Percentiles rank a stretch among this genome's conserved stretches.
Evolutionary conservation across 2,113 vertebrate species (phyloP).

Genomic region (Phalacrocorax carbo): DNA sequence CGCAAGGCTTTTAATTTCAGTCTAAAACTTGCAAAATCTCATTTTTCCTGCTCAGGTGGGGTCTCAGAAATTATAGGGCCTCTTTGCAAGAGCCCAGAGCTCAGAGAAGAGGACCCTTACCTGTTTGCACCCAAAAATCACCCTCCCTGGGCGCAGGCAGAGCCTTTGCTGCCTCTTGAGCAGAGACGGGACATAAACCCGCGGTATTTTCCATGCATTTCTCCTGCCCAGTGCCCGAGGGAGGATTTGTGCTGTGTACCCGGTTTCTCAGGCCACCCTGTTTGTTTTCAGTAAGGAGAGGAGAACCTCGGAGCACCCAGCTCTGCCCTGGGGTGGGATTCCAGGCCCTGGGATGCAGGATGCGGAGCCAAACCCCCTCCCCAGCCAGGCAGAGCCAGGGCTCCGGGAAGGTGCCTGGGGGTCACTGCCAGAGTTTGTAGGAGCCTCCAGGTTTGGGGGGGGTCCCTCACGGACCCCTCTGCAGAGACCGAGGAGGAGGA

Average conservation of each 20-base stretch:
- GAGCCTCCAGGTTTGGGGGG: neutral
- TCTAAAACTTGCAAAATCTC: neutral
- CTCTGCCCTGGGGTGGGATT: neutral
- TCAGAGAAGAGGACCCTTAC: neutral
- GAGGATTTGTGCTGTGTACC: neutral
- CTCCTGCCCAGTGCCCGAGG: neutral
- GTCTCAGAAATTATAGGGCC: neutral
- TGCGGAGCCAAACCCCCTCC: neutral
- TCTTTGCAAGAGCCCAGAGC: neutral
- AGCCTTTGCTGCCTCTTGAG: neutral
- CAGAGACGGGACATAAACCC: neutral
- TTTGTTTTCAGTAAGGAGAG: neutral
- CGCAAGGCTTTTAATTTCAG: neutral
- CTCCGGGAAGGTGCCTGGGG: rapidly evolving
- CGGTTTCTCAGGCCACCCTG: neutral
- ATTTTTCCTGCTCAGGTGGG: neutral
- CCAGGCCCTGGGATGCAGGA: neutral
- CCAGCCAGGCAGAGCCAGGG: neutral
- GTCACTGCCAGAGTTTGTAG: neutral
- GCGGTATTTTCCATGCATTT: rapidly evolving
- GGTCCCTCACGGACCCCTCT: rapidly evolving
- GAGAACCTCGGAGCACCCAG: neutral
- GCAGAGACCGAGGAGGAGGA: too few species aligned
- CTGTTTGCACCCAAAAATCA: neutral
- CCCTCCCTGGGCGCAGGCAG: neutral